Conservation (phyloP, 2,888 invertebrate species). For the Raillietiella orientalis region DNA sequence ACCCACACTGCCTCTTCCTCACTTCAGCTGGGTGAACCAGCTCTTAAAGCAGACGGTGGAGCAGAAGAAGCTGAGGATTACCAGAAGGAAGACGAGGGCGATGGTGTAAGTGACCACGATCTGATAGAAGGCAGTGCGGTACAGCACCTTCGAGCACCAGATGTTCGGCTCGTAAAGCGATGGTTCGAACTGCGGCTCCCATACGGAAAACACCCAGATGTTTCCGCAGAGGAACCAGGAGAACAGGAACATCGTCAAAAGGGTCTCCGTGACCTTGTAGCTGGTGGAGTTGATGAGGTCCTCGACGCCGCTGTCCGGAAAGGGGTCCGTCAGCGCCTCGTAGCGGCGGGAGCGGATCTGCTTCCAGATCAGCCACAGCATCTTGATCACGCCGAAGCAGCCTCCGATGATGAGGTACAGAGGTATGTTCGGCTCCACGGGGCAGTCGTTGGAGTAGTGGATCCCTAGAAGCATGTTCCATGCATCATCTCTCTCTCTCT, state of each 20-base stretch:
- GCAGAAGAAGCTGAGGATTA: conserved; percentile 21
- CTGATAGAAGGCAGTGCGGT: too few species aligned
- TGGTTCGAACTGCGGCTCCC: conserved; percentile 38
- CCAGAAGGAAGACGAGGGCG: conserved; percentile 27
- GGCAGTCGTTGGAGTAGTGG: conserved; percentile 43
- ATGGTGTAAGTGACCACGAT: conserved; percentile 41
- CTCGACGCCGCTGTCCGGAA: conserved; percentile 9
- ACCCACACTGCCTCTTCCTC: too few species aligned
- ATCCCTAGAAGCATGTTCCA: conserved; percentile 23
- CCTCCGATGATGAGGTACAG: conserved; percentile 59
- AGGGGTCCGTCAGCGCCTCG: conserved; percentile 10
- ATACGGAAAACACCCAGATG: conserved; percentile 39
- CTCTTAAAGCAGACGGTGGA: too few species aligned
- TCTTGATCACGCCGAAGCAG: conserved; percentile 30
- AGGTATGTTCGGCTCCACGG: conserved; percentile 36
- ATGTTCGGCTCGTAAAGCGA: conserved; percentile 36
- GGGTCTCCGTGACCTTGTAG: conserved; percentile 25
- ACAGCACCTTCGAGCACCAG: conserved; percentile 44
- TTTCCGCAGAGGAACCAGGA: conserved; percentile 45
- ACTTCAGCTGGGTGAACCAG: too few species aligned
- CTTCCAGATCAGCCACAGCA: conserved; percentile 28
- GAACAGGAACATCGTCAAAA: conserved; percentile 30
- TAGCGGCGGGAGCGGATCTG: conserved; percentile 25
- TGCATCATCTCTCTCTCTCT: too few species aligned
- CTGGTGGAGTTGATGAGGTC: conserved; percentile 16